Conservation (phyloP, 2,113 vertebrate species). For the Atlantisia rogersi region DNA sequence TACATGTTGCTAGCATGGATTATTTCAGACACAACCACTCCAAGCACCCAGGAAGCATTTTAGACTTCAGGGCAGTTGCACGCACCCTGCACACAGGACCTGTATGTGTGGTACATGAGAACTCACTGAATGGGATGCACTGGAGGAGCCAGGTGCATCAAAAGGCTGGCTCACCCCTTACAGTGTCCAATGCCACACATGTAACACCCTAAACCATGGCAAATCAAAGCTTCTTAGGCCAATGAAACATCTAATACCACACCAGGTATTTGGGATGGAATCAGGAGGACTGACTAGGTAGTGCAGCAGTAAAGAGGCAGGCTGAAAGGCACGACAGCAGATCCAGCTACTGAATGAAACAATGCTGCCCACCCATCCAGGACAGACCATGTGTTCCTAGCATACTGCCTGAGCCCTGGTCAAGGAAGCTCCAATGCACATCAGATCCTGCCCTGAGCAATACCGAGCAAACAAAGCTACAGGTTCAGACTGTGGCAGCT, state of each 20-base stretch:
- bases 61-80: neutral
- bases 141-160: neutral
- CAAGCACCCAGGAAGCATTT: neutral
- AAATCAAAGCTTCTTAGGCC: neutral
- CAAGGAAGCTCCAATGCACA: neutral
- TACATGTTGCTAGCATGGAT: neutral
- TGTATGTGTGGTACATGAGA: neutral
- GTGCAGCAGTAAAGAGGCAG: neutral
- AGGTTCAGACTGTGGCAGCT: neutral
- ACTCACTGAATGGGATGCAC: neutral
- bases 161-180: neutral
- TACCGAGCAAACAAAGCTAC: neutral
- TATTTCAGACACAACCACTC: neutral
- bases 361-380: neutral
- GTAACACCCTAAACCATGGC: neutral
- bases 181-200: rapidly evolving
- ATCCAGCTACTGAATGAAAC: neutral
- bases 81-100: neutral
- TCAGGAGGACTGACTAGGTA: neutral
- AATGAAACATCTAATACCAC: neutral
- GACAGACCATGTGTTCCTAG: neutral
- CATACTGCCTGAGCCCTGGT: neutral
- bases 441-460: neutral
- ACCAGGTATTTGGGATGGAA: neutral
- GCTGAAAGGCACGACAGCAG: neutral